Conservation (phyloP, 2,888 invertebrate species). For the Hylaea fasciaria region DNA sequence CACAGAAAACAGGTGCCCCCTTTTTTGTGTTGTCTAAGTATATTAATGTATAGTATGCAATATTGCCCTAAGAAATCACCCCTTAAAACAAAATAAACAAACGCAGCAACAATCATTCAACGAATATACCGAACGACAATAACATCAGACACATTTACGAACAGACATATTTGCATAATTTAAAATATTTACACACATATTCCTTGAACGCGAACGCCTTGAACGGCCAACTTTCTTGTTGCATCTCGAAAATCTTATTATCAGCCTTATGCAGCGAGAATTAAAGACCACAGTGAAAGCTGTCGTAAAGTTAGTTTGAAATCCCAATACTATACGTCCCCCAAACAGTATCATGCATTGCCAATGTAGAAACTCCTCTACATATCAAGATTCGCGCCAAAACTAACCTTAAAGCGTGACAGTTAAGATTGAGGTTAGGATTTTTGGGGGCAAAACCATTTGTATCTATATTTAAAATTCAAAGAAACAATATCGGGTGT, state of each 20-base stretch:
- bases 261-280: conserved; percentile 25
- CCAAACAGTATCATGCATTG: conserved; percentile 56
- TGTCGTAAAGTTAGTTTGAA: conserved; percentile 48
- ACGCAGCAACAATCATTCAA: conserved; percentile 49
- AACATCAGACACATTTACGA: conserved; percentile 57
- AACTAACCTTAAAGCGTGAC: conserved; percentile 47
- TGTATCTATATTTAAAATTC: conserved; percentile 72
- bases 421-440: conserved; percentile 49
- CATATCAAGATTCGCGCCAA: conserved; percentile 47
- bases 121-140: conserved; percentile 54
- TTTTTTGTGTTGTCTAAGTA: too few species aligned
- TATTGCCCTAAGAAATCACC: conserved; percentile 18
- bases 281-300: conserved; percentile 37
- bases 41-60: not conserved
- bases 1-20: not conserved
- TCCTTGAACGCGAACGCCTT: conserved; percentile 49
- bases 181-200: conserved; percentile 61
- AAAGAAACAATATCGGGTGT: conserved; percentile 81
- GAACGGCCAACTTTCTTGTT: conserved; percentile 36
- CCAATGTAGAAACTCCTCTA: conserved; percentile 45
- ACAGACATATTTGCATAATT: conserved; percentile 60
- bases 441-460: conserved; percentile 43
- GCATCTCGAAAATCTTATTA: conserved; percentile 28
- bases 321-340: conserved; percentile 61
- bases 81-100: conserved; percentile 32